Base-by-base conservation (phyloP, 2,113 vertebrate genomes). In the Okapia johnstoni region DNA sequence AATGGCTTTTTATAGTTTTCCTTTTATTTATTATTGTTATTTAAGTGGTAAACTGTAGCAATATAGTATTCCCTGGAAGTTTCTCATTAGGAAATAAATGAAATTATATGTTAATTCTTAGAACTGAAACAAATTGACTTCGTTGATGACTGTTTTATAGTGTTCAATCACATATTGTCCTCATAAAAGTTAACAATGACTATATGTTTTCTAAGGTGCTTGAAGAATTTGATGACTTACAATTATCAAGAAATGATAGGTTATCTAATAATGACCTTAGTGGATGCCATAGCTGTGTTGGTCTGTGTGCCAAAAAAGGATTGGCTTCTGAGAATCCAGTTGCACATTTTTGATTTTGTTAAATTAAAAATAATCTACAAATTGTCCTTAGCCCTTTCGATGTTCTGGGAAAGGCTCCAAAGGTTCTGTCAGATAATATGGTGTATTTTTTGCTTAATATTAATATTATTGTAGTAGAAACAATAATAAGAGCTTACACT, bases 351-450 rank as follows among this genome's bases (percentile, higher is more conserved):
- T 16, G 66, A 94, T 84, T 93, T 94, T 50, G 17, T 90, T 52
- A 85, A 98, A 77, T 96, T 93, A 90, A 94, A 94, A 96, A 85
- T 96, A 43, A 85, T 92, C 88, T 90, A 81, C 60, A 94, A 86
- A 94, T 91, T 98, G 73, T 85, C 55, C 33, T 95, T 85, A 85
- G 46, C 50, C 28, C 50, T 95, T 97, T 76, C 46, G 28, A 43
- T 96, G 15, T 77, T 95, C 58, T 93, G 84, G 84, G 87, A 96
- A 96, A 93, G 28, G 12, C 52, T 95, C 83, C 86, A 93, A 97
- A 94, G 88, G 1, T 94, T 96, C 50, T 93, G 43, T 94, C 48
- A 58, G 70, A 86, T 96, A 85, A 85, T 92, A 66, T 84, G 70
- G 58, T 93, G 4, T 46, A 87, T 40, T 93, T 93, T 98, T 95